Evolutionary conservation across 2,888 invertebrate genomes (phyloP).

Genomic region (Dicyrtoma fusca): DNA sequence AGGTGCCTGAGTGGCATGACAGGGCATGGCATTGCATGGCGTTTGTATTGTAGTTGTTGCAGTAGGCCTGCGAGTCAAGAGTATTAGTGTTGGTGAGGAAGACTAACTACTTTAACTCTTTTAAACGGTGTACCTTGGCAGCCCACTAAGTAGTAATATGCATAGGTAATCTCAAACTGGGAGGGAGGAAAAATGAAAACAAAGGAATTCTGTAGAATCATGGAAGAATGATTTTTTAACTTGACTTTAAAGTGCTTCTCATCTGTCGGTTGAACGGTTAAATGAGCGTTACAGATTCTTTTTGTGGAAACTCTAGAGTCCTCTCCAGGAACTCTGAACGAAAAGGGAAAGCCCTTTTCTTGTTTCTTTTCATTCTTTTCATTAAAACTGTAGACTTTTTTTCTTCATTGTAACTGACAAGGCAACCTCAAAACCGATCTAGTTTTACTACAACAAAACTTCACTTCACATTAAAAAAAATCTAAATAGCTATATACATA

Average conservation of each 20-base stretch:
- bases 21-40: too few relatives aligned
- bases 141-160: neutral
- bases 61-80: too few relatives aligned
- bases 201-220: neutral
- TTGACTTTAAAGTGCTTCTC: constrained; percentile 6
- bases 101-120: too few relatives aligned
- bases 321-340: neutral
- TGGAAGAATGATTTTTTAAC: constrained; percentile 11
- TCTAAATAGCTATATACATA: too few relatives aligned
- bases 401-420: neutral
- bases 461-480: too few relatives aligned
- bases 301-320: constrained; percentile 8
- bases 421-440: constrained; percentile 14
- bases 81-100: too few relatives aligned
- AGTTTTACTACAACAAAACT: neutral
- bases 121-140: neutral
- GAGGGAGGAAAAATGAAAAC: constrained; percentile 2
- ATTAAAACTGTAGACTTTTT: constrained; percentile 7
- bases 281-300: constrained; percentile 25
- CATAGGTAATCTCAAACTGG: neutral
- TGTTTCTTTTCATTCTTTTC: constrained; percentile 17
- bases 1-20: too few relatives aligned
- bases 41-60: too few relatives aligned
- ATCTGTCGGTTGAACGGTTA: constrained; percentile 32
- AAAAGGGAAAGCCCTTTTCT: constrained; percentile 16